Evolutionary conservation across 2,888 invertebrate species (phyloP).

Genomic region (Tenthredo scrophulariae): DNA sequence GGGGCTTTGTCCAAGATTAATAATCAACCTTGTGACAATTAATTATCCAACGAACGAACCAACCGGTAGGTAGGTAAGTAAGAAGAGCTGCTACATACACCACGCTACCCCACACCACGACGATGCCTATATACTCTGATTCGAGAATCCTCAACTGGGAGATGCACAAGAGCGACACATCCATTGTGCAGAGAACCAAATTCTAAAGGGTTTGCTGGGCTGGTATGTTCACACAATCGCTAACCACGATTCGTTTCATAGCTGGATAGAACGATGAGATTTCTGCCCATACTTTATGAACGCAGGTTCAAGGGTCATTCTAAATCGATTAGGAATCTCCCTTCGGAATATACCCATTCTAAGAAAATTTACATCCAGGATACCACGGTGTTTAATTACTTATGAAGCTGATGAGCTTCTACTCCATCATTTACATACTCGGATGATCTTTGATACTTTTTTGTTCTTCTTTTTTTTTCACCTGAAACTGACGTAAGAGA

Average conservation of each 20-base stretch:
- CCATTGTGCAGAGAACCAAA: not conserved
- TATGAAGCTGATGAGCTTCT: not conserved
- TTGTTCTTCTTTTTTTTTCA: not conserved
- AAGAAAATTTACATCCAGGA: not conserved
- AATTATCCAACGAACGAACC: conserved; percentile 34
- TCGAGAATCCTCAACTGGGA: not conserved
- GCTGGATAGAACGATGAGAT: not conserved
- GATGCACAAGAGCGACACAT: not conserved
- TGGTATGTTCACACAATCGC: not conserved
- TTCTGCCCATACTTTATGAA: not conserved
- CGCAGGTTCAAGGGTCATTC: not conserved
- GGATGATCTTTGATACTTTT: not conserved
- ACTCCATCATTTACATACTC: not conserved
- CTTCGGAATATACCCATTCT: not conserved
- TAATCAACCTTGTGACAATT: conserved; percentile 48
- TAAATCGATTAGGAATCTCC: not conserved
- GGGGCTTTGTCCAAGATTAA: conserved; percentile 46
- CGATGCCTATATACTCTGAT: not conserved
- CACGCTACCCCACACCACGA: not conserved
- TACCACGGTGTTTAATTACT: not conserved
- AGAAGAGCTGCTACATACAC: conserved; percentile 15
- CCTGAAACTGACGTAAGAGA: not conserved
- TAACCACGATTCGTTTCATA: conserved; percentile 20
- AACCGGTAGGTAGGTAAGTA: not conserved
- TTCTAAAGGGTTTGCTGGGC: not conserved